These are phyloP conservation scores for Eristalinus sepulchralis DNA, from an alignment of 2,888 invertebrate genomes.

Conservation along the genomic window DNA sequence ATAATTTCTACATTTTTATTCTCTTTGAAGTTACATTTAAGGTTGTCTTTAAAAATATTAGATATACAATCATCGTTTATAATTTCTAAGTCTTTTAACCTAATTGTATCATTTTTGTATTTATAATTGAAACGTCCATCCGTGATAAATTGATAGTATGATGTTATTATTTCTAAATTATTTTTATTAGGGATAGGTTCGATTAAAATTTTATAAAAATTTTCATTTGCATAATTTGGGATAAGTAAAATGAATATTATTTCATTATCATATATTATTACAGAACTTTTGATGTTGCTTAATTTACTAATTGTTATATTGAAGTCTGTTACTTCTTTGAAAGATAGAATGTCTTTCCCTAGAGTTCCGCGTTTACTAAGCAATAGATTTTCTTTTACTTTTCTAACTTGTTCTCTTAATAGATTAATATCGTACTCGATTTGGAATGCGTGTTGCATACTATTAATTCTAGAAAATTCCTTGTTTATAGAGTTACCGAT, in stretches of 20 bases:
- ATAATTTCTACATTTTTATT: slow-evolving; percentile 18
- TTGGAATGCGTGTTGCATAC: slow-evolving; percentile 30
- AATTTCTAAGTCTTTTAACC: slow-evolving; percentile 12
- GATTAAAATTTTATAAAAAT: slow-evolving; percentile 17
- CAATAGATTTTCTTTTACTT: slow-evolving; percentile 30
- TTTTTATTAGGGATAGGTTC: slow-evolving; percentile 46
- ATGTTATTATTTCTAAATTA: slow-evolving; percentile 26
- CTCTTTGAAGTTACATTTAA: slow-evolving; percentile 18
- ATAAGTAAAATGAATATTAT: slow-evolving; percentile 47
- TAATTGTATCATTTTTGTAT: slow-evolving; percentile 1
- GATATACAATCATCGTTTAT: slow-evolving; percentile 29
- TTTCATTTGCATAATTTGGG: slow-evolving; percentile 26
- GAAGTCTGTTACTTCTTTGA: slow-evolving; percentile 29
- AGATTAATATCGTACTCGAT: slow-evolving; percentile 7
- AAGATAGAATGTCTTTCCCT: slow-evolving; percentile 14
- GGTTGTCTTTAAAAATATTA: slow-evolving; percentile 18
- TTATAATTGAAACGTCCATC: slow-evolving; percentile 13
- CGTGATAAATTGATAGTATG: background rate
- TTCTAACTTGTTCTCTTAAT: slow-evolving; percentile 19
- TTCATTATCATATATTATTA: slow-evolving; percentile 24
- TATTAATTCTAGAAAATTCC: background rate
- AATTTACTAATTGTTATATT: slow-evolving; percentile 38
- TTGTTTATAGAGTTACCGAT: slow-evolving; percentile 8
- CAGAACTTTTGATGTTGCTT: too few relatives aligned
- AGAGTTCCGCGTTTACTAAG: slow-evolving; percentile 29